Percentiles rank a stretch among this genome's conserved stretches.
These are phyloP conservation scores for Alces alces DNA, from an alignment of 2,113 vertebrate species.

Conservation along the genomic window DNA sequence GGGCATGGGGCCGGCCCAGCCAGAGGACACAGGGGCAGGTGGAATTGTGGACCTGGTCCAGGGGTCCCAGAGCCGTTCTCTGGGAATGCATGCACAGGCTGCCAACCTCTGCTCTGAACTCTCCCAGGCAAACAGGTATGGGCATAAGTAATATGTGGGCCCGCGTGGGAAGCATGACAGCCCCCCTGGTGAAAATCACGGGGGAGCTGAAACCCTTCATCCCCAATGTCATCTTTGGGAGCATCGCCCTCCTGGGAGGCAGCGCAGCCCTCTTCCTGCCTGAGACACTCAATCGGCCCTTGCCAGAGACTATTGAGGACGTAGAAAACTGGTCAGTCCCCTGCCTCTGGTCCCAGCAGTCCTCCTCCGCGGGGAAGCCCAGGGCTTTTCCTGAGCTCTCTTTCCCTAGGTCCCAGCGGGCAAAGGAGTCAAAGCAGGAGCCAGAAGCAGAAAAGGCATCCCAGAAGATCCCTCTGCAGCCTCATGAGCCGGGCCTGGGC, in stretches of 20 bases:
- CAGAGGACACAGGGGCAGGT: too few species aligned
- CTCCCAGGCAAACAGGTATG: slow-evolving; percentile 74
- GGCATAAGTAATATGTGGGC: slow-evolving; percentile 69
- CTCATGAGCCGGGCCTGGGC: neutral
- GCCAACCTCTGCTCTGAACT: neutral
- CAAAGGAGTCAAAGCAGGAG: neutral
- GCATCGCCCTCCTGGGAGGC: slow-evolving; percentile 64
- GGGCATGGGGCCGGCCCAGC: rapidly evolving
- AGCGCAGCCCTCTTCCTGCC: slow-evolving; percentile 67
- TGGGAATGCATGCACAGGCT: neutral
- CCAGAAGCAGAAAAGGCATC: slow-evolving; percentile 6
- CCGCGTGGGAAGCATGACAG: slow-evolving; percentile 70
- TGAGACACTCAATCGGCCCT: slow-evolving; percentile 73
- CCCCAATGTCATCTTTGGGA: slow-evolving; percentile 72
- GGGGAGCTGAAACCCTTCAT: slow-evolving; percentile 63
- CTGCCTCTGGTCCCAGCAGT: neutral
- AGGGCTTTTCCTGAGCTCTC: neutral
- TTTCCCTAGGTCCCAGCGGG: neutral
- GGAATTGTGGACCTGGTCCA: neutral
- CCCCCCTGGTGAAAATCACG: slow-evolving; percentile 71
- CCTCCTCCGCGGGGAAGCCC: neutral
- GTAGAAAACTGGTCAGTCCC: slow-evolving; percentile 66
- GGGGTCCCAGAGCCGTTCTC: neutral
- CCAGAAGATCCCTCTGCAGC: slow-evolving; percentile 56
- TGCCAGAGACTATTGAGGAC: slow-evolving; percentile 75